Base-by-base conservation (phyloP, 2,888 invertebrate species). In the Torymus texanus region DNA sequence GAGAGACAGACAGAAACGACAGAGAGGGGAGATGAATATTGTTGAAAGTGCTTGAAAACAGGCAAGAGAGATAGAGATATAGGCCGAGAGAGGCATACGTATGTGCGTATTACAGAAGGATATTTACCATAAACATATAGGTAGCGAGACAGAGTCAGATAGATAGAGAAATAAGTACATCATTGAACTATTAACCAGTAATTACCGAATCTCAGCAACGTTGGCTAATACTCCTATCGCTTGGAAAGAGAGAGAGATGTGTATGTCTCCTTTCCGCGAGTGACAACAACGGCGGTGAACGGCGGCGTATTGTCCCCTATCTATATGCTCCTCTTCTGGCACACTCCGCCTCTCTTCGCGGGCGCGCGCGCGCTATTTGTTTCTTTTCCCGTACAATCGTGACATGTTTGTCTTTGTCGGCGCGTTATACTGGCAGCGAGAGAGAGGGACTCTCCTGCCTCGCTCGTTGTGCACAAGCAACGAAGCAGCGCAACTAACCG, bases 371-470 rank as follows among this genome's bases (percentile, higher is more conserved):
- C 41, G 41, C 66, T 59, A 61, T 78, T 78, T 67, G 51, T 24
- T 58, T 51, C 53, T 72, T 41, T 18, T 55, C 24, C 55, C 16
- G 8, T 41, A 10, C 14, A 61, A 21, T 55, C 55, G 72, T 67
- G 72, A 72, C 78, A 78, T 78, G 59, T 68, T 75, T 68, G 55
- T 16, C 62, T 78, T 72, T 65, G 65, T 66, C 56, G 72, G 24
- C 71, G 58, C 41, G 41, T 41, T 41, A 41, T 8, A 41, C 41
- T 8, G 8, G 41, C 41, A 21, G 21, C 1, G 21, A 21, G 21
- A 21, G 21, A 41, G 5, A 41, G 41, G 0, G 41, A 41, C 8
- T 41, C 41, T 8, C 41, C 41, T 21, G 21, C 21, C 21, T 41
- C 8, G 5, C 41, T 41, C 41, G 41, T 8, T 41, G 41, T 41